Evolutionary conservation across 2,888 invertebrate genomes (phyloP), one percentile per base, ranked within the genome.

Genomic region (Cerastis rubricosa): DNA sequence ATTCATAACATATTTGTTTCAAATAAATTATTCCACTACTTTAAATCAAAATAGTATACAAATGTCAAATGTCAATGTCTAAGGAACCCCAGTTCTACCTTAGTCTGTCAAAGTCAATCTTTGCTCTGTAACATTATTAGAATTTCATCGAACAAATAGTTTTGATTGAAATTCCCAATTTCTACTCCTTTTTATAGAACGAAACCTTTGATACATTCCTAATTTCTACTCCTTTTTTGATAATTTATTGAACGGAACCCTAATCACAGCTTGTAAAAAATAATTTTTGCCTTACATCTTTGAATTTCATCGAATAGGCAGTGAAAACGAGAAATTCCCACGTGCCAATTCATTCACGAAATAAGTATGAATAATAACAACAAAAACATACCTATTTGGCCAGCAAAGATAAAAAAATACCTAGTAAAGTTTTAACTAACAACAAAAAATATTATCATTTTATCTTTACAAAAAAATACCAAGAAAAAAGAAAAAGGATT

Each of bases 401-500:
- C 12, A 17, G 12, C 25, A 17, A 73, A 1, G 0, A n/a, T 35
- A 19, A 29, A n/a, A 0, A 17, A 8, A 22, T 57, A 17, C 1
- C 9, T n/a, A 5, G 45, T 29, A 5, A 2, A 4, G 6, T 59
- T n/a, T 12, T 6, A 29, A 25, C 11, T 5, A 51, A 43, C 7
- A n/a, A 45, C 0, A 35, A n/a, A 19, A n/a, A 35, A n/a, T 11
- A 22, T 19, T 2, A 22, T 3, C 3, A 35, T n/a, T n/a, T 2
- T 29, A 47, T 3, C 14, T 8, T 29, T 1, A 12, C 7, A 49
- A 70, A 14, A 75, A 76, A 73, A 70, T 7, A 2, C 0, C 0
- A 59, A 49, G 49, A 72, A 67, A 68, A 2, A 4, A n/a, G 6
- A 61, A 81, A 85, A 83, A 82, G 22, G 25, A 65, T 12, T 45